These are phyloP conservation scores for Pseudorhiza aurosa DNA, from an alignment of 30 jellyfish, hydroid and myxozoan species.

Conservation along the genomic window DNA sequence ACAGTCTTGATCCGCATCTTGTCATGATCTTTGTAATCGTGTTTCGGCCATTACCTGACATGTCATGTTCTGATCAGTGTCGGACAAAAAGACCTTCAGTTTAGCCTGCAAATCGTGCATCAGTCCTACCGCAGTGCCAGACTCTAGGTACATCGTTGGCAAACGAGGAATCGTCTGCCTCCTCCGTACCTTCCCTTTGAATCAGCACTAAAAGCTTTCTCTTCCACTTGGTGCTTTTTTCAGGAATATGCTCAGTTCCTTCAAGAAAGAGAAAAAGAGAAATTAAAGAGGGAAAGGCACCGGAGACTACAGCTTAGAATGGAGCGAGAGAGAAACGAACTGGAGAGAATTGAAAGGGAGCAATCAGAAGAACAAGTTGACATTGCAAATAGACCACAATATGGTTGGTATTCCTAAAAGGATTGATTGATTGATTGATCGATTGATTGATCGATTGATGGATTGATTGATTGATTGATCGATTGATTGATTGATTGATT, in stretches of 20 bases:
- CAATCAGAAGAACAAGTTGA: background rate
- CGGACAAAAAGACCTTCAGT: too few relatives aligned
- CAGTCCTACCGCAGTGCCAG: too few relatives aligned
- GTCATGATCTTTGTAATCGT: too few relatives aligned
- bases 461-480: too few relatives aligned
- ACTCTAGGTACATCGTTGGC: too few relatives aligned
- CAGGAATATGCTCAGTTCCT: conserved; percentile 91
- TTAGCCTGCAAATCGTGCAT: too few relatives aligned
- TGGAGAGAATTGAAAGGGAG: conserved; percentile 41
- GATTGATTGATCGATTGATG: too few relatives aligned
- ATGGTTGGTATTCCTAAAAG: background rate
- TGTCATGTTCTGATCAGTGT: too few relatives aligned
- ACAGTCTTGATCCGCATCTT: too few relatives aligned
- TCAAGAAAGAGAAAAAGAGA: conserved; percentile 78
- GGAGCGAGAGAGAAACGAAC: conserved; percentile 47
- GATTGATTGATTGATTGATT: too few relatives aligned
- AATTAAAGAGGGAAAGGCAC: conserved; percentile 59
- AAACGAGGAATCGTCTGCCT: background rate
- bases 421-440: too few relatives aligned
- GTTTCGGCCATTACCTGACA: too few relatives aligned
- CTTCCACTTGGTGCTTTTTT: background rate
- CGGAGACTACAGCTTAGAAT: conserved; percentile 54
- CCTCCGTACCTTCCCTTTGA: background rate
- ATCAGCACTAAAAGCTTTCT: background rate
- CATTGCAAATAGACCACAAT: background rate